Base-by-base conservation (phyloP, 1,140 invertebrate species). In the Drosophila nannoptera region DNA sequence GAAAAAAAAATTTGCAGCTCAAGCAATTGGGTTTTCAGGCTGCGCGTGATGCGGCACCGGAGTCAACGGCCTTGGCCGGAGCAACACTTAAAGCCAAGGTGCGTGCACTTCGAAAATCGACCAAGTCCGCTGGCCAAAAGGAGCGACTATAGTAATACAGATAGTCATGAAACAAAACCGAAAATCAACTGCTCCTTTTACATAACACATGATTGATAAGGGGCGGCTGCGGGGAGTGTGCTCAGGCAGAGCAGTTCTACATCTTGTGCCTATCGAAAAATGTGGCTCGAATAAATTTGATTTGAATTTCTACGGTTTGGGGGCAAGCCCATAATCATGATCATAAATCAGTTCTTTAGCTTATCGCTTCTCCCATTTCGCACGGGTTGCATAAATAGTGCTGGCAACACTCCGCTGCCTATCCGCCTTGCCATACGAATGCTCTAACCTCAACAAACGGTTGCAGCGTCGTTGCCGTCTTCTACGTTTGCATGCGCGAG, bases 21-120 rank as follows among this genome's bases (percentile, higher is more conserved):
- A 84, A 78, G 75, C 83, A 87, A 84, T 72, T 88, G 80, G 87
- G 87, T 65, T 55, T 88, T 52, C 77, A 65, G 49, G 70, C 61
- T 56, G 73, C 78, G 62, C 77, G 78, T 77, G 78, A 87, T 75
- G 66, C 75, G 65, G 56, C 65, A 16, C 43, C 61, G 46, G 67
- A 62, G 64, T 66, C 78, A 66, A 55, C 70, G 54, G 63, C 69
- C 62, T 69, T 73, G 72, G 67, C 52, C 40, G 68, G 68, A 71
- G 32, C 68, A 45, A 66, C 63, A 52, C 45, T 75, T 46, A 60
- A 76, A 82, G 69, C 69, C 55, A 72, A 86, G 81, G 82, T 86
- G 82, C 60, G 81, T 82, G 67, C 46, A 58, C 32, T 16, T 50
- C 12, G 12, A 31, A 48, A 31, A 50, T 33, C 14, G 32, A 43